Base-by-base conservation (phyloP, 2,113 vertebrate genomes). In the Salvelinus namaycush region DNA sequence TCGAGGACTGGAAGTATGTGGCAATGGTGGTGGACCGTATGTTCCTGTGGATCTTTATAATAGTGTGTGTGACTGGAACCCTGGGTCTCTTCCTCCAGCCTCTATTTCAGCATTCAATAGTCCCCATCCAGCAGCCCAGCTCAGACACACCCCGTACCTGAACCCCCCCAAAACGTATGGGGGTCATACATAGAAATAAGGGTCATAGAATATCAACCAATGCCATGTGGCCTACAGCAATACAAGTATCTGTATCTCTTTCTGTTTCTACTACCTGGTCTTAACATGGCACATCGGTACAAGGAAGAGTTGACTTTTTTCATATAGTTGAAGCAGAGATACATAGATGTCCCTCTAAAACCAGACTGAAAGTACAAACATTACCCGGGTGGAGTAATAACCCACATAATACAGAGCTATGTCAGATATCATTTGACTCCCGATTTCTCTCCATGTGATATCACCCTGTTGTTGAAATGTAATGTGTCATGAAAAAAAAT, bases 1-100 rank as follows among this genome's bases (percentile, higher is more conserved):
- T 97, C 54, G 98, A 99, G 86, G 98, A 99, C 86, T 99, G 98
- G 98, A 99, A 99, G 87, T 99, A 98, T 3, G 97, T 99, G 84
- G 98, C 98, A 83, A 97, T 99, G 98, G 98, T 99, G 84, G 96
- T 99, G 76, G 98, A 99, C 87, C 95, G 98, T 44, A 92, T 99
- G 84, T 99, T 99, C 89, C 95, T 99, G 78, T 99, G 97, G 97
- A 96, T 99, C 89, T 99, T 99, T 70, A 92, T 99, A 80, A 94
- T 97, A 2, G 97, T 99, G 66, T 99, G 98, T n/a, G 92, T 98
- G 69, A 90, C 96, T 71, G 98, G 98, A 49, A 99, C 98, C 0
- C 89, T 95, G 72, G 97, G 98, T 68, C 93, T 99, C 76, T 99
- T 99, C 87, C 93, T 99, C 3, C 98, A 99, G 76, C 97, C 97